These are phyloP conservation scores for Pterobdella sp. DNA, from an alignment of 2,888 invertebrate species.

Conservation along the genomic window DNA sequence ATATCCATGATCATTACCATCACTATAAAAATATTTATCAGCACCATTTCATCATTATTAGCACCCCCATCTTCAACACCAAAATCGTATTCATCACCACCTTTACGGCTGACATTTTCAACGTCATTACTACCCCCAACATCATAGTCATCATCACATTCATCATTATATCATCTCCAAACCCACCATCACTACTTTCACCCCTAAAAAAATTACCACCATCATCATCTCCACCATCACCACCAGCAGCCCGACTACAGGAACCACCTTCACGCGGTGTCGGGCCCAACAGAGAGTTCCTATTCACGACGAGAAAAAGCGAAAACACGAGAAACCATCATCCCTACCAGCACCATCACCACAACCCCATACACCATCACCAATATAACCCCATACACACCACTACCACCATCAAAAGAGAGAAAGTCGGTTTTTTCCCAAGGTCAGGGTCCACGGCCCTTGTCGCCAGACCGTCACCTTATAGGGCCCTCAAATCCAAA, in stretches of 20 bases:
- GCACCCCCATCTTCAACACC: background rate
- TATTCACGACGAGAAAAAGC: too few species aligned
- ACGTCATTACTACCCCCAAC: background rate
- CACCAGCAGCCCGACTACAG: constrained; percentile 2
- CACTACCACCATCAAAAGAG: constrained; percentile 9
- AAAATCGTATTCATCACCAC: background rate
- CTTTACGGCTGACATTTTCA: background rate
- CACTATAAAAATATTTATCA: too few species aligned
- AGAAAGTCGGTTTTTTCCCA: too few species aligned
- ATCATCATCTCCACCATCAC: constrained; percentile 14
- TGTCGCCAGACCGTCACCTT: too few species aligned
- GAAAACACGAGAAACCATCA: too few species aligned
- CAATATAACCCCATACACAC: background rate
- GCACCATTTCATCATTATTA: too few species aligned
- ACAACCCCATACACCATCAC: background rate
- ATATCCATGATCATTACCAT: too few species aligned
- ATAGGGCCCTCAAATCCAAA: too few species aligned
- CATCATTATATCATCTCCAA: background rate
- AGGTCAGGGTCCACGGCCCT: background rate
- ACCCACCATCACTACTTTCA: background rate
- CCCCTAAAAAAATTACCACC: constrained; percentile 2
- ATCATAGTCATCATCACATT: background rate
- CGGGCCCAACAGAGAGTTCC: background rate
- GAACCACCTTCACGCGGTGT: background rate
- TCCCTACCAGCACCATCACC: background rate